Evolutionary conservation across 2,797 vertebrate genomes (phyloP).

Genomic region (Syngnathus acus): DNA sequence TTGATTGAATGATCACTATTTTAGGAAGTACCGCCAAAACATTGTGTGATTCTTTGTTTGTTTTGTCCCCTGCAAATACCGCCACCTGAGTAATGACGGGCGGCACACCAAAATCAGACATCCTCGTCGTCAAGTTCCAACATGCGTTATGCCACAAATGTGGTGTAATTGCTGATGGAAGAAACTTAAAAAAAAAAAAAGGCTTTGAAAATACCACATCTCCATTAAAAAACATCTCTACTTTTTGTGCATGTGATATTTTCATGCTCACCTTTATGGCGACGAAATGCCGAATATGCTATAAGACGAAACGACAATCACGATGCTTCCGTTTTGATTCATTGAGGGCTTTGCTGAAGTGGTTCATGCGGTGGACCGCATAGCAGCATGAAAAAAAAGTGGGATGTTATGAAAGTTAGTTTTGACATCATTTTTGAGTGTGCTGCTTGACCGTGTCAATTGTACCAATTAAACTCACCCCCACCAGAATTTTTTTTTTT

Average conservation of each 20-base stretch:
- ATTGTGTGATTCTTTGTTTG: too few species aligned
- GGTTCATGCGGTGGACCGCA: neutral
- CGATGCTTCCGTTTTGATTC: slow-evolving; percentile 31
- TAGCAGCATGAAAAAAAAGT: neutral
- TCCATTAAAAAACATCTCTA: slow-evolving; percentile 28
- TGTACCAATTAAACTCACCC: too few species aligned
- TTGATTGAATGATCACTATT: neutral
- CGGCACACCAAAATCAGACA: neutral
- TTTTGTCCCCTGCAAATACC: neutral
- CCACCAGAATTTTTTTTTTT: neutral
- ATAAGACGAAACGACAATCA: slow-evolving; percentile 35
- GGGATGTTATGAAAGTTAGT: neutral
- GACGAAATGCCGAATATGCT: slow-evolving; percentile 51
- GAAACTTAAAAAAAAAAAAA: slow-evolving; percentile 29
- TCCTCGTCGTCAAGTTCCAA: neutral
- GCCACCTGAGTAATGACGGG: neutral
- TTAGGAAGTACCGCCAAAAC: neutral
- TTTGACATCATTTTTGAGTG: neutral
- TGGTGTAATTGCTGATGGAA: slow-evolving; percentile 38
- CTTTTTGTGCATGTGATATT: slow-evolving; percentile 38
- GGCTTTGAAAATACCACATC: slow-evolving; percentile 41
- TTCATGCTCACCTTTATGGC: slow-evolving; percentile 34
- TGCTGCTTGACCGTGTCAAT: too few species aligned
- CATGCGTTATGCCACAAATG: neutral
- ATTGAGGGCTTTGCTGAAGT: neutral